phyloP scores from a whole-genome alignment of 1,140 invertebrate species.

The Aphelenchoides avenae region DNA sequence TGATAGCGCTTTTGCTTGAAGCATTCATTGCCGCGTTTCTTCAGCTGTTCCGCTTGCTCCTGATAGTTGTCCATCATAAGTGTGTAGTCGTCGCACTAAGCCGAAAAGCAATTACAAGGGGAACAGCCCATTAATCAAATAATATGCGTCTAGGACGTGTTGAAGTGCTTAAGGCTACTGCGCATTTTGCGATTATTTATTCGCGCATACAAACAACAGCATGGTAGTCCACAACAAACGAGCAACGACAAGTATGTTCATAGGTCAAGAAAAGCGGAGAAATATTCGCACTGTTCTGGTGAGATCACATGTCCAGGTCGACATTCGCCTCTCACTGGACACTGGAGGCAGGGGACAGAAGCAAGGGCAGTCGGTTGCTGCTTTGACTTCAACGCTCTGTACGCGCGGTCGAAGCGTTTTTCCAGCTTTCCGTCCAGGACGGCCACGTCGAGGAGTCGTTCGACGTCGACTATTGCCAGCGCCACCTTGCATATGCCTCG shows the following conservation, averaged over 20 bases:
- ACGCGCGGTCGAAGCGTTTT: constrained; percentile 31
- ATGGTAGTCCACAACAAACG: too few species aligned
- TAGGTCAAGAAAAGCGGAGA: constrained; percentile 31
- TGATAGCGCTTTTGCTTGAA: too few species aligned
- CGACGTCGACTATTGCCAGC: constrained; percentile 32
- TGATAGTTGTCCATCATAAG: too few species aligned
- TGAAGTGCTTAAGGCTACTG: too few species aligned
- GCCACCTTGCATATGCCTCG: constrained; percentile 32
- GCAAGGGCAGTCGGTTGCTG: constrained; percentile 24
- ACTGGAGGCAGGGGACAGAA: constrained; percentile 43
- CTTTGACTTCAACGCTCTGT: constrained; percentile 21
- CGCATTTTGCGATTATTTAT: too few species aligned
- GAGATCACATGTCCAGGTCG: constrained; percentile 37
- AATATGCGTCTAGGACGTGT: too few species aligned
- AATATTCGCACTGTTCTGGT: constrained; percentile 41
- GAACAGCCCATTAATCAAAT: too few species aligned
- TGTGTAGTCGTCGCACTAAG: too few species aligned
- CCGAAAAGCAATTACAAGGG: too few species aligned
- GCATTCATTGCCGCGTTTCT: too few species aligned
- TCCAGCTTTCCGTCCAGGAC: constrained; percentile 45
- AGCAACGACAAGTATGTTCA: constrained; percentile 4
- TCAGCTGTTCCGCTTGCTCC: too few species aligned
- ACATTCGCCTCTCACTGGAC: constrained; percentile 35
- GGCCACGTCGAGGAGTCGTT: constrained; percentile 39
- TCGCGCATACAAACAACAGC: constrained; percentile 1